Percentiles rank a stretch among this genome's conserved stretches.
These are phyloP conservation scores for Saguinus imperator DNA, from an alignment of 2,113 vertebrate species.

Conservation along the genomic window DNA sequence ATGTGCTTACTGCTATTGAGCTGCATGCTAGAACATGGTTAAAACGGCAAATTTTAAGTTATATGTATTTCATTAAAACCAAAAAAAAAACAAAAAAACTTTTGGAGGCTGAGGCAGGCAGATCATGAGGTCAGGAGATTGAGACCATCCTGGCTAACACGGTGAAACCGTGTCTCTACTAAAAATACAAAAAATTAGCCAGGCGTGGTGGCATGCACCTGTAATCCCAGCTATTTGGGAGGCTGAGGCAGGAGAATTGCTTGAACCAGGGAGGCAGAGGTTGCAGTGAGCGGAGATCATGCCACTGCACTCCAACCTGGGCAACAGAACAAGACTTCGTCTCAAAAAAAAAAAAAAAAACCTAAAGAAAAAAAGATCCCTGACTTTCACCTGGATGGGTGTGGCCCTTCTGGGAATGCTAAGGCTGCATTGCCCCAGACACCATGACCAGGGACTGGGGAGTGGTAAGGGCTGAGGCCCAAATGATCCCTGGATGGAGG, in stretches of 20 bases:
- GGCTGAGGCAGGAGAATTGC: too few species aligned
- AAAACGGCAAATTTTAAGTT: background rate
- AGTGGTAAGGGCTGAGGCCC: background rate
- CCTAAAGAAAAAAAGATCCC: background rate
- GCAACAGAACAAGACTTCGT: too few species aligned
- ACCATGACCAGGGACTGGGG: background rate
- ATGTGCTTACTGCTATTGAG: too few species aligned
- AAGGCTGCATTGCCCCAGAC: background rate
- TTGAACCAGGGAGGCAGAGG: too few species aligned
- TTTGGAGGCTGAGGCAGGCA: too few species aligned
- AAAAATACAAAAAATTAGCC: too few species aligned
- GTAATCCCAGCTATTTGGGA: too few species aligned
- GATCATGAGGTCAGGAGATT: too few species aligned
- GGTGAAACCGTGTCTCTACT: too few species aligned
- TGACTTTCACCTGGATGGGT: background rate
- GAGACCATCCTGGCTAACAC: too few species aligned
- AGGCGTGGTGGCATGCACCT: rapidly evolving
- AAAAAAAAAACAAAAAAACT: background rate
- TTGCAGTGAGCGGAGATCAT: too few species aligned
- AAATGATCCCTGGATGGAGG: background rate
- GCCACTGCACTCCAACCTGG: too few species aligned
- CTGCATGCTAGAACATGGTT: background rate
- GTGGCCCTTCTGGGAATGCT: background rate
- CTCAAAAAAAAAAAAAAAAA: background rate
- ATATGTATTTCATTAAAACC: background rate